phyloP scores from a whole-genome alignment of 2,888 invertebrate species.

The Trimorus sp. region DNA sequence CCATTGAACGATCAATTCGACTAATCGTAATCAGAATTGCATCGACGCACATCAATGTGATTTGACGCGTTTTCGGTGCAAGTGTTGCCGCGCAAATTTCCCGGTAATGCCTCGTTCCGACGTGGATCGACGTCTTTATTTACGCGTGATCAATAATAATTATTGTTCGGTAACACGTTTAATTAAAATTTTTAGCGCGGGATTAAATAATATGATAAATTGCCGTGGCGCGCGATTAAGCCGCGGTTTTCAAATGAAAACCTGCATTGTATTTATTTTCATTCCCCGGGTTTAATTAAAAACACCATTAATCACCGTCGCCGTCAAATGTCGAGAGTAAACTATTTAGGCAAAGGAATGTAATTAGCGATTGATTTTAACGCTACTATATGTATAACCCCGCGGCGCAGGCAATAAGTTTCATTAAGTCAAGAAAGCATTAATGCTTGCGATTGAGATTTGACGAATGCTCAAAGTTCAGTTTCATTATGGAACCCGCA shows the following conservation, averaged over 20 bases:
- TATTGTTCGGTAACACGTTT: slow-evolving; percentile 49
- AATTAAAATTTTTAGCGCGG: slow-evolving; percentile 46
- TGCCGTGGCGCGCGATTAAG: slow-evolving; percentile 41
- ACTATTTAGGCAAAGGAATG: slow-evolving; percentile 58
- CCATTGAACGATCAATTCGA: slow-evolving; percentile 15
- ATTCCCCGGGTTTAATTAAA: slow-evolving; percentile 51
- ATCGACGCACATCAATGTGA: background rate
- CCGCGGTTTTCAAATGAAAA: slow-evolving; percentile 42
- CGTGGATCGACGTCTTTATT: slow-evolving; percentile 4
- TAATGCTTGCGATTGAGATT: slow-evolving; percentile 50
- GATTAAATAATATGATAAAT: slow-evolving; percentile 56
- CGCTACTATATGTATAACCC: slow-evolving; percentile 43
- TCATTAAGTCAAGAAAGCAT: slow-evolving; percentile 53
- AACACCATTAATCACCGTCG: slow-evolving; percentile 54
- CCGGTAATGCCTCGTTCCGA: background rate
- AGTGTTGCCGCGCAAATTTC: background rate
- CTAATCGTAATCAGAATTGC: slow-evolving; percentile 15
- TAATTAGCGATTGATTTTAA: slow-evolving; percentile 64
- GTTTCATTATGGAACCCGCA: slow-evolving; percentile 35
- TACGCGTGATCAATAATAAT: slow-evolving; percentile 14
- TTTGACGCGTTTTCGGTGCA: background rate
- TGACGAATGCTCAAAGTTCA: slow-evolving; percentile 50
- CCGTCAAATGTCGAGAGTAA: slow-evolving; percentile 53
- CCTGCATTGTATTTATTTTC: slow-evolving; percentile 48
- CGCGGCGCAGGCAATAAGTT: slow-evolving; percentile 43